phyloP scores from a whole-genome alignment of 2,888 invertebrate species.

The Baronia brevicornis region DNA sequence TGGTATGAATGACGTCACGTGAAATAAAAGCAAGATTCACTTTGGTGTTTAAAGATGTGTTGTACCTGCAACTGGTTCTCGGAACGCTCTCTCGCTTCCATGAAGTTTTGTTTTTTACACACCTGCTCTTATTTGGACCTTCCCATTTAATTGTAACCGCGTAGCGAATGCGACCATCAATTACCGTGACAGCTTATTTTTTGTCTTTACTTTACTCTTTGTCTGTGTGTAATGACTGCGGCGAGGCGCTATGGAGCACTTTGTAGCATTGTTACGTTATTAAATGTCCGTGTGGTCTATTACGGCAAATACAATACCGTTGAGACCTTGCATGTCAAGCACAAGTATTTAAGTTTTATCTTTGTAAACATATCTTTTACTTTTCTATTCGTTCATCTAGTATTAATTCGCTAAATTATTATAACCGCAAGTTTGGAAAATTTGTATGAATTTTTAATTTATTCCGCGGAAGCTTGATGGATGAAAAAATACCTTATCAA shows the following conservation, averaged over 20 bases:
- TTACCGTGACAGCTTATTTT: conserved; percentile 44
- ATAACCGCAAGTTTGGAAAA: too few species aligned
- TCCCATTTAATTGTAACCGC: conserved; percentile 45
- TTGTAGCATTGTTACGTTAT: conserved; percentile 2
- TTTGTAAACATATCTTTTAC: too few species aligned
- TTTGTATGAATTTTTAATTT: too few species aligned
- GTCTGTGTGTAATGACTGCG: conserved; percentile 21
- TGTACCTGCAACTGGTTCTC: conserved; percentile 42
- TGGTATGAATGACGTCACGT: conserved; percentile 46
- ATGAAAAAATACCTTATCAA: too few species aligned
- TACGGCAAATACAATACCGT: too few species aligned
- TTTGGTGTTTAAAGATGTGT: conserved; percentile 26
- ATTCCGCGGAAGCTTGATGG: too few species aligned
- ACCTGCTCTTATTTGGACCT: conserved; percentile 54
- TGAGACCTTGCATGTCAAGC: too few species aligned
- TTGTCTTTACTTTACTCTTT: conserved; percentile 27
- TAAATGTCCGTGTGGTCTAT: too few species aligned
- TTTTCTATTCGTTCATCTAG: too few species aligned
- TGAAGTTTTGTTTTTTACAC: conserved; percentile 43
- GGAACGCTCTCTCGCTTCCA: conserved; percentile 50
- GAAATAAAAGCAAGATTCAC: conserved; percentile 29
- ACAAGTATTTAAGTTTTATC: too few species aligned
- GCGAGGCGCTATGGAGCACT: conserved; percentile 13
- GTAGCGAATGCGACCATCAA: conserved; percentile 48
- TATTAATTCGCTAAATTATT: too few species aligned